Percentiles rank a stretch among this genome's conserved stretches.
These are phyloP conservation scores for Thalassoma bifasciatum DNA, from an alignment of 2,113 vertebrate genomes.

Conservation along the genomic window DNA sequence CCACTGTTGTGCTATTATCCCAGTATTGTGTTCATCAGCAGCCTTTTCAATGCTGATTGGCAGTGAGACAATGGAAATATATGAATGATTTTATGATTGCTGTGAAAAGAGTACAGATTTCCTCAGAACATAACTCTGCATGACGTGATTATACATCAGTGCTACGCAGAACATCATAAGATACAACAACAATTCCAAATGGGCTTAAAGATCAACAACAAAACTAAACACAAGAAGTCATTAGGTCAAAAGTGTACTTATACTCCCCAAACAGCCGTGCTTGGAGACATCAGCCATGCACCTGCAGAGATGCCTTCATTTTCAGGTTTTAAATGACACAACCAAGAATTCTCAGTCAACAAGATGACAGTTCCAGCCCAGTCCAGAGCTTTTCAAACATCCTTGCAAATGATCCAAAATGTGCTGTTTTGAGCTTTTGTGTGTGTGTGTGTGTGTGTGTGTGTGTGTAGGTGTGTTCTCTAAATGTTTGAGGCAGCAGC, in stretches of 20 bases:
- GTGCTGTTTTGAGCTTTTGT: not conserved
- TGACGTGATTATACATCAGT: conserved; percentile 23
- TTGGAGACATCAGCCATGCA: not conserved
- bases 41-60: conserved; percentile 41
- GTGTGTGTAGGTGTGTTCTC: not conserved
- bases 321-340: no score
- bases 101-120: conserved; percentile 9
- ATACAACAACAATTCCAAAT: not conserved
- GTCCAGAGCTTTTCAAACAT: not conserved
- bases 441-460: not conserved
- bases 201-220: no score
- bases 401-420: not conserved
- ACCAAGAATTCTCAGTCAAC: no score
- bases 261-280: not conserved
- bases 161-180: not conserved
- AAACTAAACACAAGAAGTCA: no score
- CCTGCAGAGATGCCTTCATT: no score
- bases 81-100: conserved; percentile 19
- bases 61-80: conserved; percentile 38
- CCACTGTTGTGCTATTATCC: conserved; percentile 24
- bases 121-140: not conserved
- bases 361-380: not conserved
- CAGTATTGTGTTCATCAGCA: conserved; percentile 45
- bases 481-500: conserved; percentile 30
- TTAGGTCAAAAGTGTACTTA: not conserved